Evolutionary conservation across 2,113 vertebrate genomes (phyloP).

Genomic region (Columba livia): DNA sequence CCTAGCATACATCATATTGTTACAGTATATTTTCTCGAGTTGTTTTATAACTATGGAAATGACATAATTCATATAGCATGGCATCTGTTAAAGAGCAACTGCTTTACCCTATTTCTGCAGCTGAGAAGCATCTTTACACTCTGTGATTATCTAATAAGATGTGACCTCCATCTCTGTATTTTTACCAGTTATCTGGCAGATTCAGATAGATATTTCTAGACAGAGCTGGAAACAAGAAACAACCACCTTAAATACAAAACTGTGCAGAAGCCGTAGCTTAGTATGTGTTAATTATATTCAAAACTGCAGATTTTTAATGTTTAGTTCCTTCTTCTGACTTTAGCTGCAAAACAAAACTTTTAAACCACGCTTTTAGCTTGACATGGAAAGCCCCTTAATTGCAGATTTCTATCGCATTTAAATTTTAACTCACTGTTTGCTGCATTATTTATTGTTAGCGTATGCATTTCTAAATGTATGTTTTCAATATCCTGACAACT

Average conservation of each 20-base stretch:
- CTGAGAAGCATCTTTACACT: conserved; percentile 22
- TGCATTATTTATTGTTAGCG: neutral
- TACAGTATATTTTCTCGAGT: conserved; percentile 58
- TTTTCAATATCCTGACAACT: neutral
- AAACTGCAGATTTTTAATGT: neutral
- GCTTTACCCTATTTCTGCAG: conserved; percentile 3
- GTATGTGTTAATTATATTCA: conserved; percentile 25
- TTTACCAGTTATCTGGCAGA: neutral
- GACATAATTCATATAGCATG: conserved; percentile 19
- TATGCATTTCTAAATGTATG: neutral
- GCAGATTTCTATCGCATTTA: neutral
- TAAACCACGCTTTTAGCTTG: rapidly evolving
- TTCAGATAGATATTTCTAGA: neutral
- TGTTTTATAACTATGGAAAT: conserved; percentile 62
- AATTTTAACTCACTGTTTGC: neutral
- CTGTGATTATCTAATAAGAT: conserved; percentile 29
- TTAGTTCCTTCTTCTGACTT: neutral
- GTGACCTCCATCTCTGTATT: conserved; percentile 27
- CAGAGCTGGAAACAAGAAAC: neutral
- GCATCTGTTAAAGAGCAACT: conserved; percentile 46
- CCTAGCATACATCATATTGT: conserved; percentile 41
- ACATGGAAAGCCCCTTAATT: neutral
- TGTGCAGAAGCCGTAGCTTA: neutral
- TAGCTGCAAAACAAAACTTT: neutral
- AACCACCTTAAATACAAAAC: neutral